Base-by-base conservation (phyloP, 2,888 invertebrate genomes). In the Eremobia ochroleuca region DNA sequence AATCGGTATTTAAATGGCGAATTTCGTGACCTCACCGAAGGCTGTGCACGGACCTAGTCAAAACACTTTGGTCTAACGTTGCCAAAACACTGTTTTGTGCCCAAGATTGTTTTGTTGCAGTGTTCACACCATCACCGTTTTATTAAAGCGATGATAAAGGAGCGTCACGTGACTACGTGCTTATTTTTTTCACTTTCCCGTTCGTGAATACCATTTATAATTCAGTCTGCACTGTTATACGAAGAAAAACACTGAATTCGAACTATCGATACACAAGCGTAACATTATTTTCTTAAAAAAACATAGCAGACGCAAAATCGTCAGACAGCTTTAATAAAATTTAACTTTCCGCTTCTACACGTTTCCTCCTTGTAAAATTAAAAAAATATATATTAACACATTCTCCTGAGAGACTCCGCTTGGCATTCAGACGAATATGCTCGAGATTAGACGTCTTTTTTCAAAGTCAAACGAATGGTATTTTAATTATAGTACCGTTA, bases 401-500 rank as follows among this genome's bases (percentile, higher is more conserved):
- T 87, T 76, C 73, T 13, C 46, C 55, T 55, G 58, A 55, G 69
- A 86, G 68, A 66, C 67, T 74, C 55, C 62, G 64, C 62, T 75
- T 68, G 73, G 81, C 73, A 77, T 79, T 64, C 69, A 77, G 85
- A 86, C 83, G 82, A 80, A 85, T 85, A 82, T 88, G 79, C 80
- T 81, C 76, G 70, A 83, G 85, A 88, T 88, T 81, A 87, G 83
- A 83, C 83, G 65, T 86, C 81, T 88, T 91, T 93, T 93, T 93
- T 94, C 93, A 91, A 67, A 92, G 92, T 92, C 49, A 92, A 94
- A 94, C 92, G 93, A 93, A 95, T 94, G 95, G 95, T 94, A 95
- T 96, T 96, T 96, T 96, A 96, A 96, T 96, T 95, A 96, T 93
- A 92, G 91, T 92, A 90, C 91, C 93, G 93, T 95, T 96, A 95